These are phyloP conservation scores for Eucriotettix oculatus DNA, from an alignment of 2,888 invertebrate species.

Conservation along the genomic window DNA sequence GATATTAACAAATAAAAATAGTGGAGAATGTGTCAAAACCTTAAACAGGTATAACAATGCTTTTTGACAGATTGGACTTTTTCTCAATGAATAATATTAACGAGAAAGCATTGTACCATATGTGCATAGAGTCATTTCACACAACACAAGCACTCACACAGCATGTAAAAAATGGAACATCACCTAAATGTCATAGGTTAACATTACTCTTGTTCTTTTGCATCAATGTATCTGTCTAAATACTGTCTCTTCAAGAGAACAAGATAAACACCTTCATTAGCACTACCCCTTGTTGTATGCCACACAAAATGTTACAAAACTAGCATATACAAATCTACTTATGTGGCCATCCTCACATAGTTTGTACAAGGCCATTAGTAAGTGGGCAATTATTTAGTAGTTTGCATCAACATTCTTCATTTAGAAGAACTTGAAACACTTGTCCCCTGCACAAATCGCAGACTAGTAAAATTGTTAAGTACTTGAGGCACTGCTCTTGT, in stretches of 20 bases:
- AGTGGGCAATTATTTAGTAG: not conserved
- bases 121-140: too few relatives aligned
- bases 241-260: not conserved
- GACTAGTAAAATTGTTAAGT: not conserved
- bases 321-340: not conserved
- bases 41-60: too few relatives aligned
- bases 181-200: too few relatives aligned
- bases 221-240: not conserved
- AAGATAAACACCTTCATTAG: too few relatives aligned
- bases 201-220: too few relatives aligned
- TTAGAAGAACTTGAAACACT: not conserved
- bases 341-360: not conserved
- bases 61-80: not conserved
- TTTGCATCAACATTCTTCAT: not conserved
- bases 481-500: not conserved
- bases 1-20: too few relatives aligned
- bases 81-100: not conserved
- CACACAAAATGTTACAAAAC: not conserved
- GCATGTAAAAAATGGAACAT: too few relatives aligned
- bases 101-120: not conserved
- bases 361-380: not conserved
- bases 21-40: too few relatives aligned
- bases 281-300: not conserved
- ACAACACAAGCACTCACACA: too few relatives aligned
- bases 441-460: not conserved